Conservation (phyloP, 2,888 invertebrate species). For the Cenopis cana region DNA sequence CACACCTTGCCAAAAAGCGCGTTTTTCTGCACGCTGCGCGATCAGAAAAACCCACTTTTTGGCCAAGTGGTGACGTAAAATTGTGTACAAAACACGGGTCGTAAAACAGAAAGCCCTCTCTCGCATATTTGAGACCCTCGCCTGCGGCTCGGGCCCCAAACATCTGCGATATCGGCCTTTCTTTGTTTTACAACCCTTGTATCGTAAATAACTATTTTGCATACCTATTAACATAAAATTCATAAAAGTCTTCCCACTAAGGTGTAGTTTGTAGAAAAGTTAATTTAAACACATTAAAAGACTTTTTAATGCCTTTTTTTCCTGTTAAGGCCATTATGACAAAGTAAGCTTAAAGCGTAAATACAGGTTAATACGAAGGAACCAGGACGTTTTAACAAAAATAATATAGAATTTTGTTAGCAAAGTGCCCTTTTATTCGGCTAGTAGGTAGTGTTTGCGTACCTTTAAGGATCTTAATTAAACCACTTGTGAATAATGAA, state of each 20-base stretch:
- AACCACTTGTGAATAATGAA: constrained; percentile 64
- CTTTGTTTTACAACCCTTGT: too few species aligned
- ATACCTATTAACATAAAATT: constrained; percentile 13
- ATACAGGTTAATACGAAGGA: not conserved
- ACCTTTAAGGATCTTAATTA: constrained; percentile 72
- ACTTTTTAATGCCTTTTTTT: constrained; percentile 33
- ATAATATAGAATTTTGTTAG: constrained; percentile 23
- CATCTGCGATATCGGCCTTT: too few species aligned
- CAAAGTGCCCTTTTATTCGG: constrained; percentile 29
- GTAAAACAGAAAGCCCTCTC: too few species aligned
- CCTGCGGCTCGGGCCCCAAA: too few species aligned
- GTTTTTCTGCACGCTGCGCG: too few species aligned
- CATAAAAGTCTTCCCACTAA: constrained; percentile 26
- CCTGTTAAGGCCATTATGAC: constrained; percentile 22
- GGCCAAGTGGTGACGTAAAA: too few species aligned
- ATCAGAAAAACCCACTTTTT: too few species aligned
- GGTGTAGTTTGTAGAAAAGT: constrained; percentile 30
- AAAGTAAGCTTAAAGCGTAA: constrained; percentile 15
- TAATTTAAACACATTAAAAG: constrained; percentile 41
- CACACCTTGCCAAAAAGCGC: too few species aligned
- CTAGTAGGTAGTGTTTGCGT: constrained; percentile 57
- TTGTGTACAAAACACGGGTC: too few species aligned
- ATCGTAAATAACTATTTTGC: too few species aligned
- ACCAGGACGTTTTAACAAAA: constrained; percentile 16
- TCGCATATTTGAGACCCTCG: too few species aligned